Evolutionary conservation across 1,140 invertebrate genomes (phyloP).

Genomic region (Gryllus bimaculatus): DNA sequence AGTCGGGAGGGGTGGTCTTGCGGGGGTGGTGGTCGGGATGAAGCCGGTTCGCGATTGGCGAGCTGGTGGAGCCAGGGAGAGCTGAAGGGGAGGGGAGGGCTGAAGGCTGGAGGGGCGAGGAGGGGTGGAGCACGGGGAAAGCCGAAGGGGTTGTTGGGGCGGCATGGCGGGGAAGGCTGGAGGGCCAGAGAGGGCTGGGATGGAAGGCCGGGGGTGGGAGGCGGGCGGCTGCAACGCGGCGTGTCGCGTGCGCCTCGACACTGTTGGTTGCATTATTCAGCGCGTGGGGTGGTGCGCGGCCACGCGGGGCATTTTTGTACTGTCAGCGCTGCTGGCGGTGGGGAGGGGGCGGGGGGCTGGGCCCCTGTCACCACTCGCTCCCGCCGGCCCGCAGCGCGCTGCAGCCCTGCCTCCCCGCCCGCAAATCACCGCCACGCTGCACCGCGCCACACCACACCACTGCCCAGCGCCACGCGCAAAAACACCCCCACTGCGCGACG

Average conservation of each 20-base stretch:
- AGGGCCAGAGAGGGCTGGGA: background rate
- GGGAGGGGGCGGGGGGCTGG: too few species aligned
- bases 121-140: background rate
- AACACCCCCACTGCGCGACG: too few species aligned
- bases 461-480: too few species aligned
- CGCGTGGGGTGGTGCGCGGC: background rate
- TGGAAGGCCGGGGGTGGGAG: too few species aligned
- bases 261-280: constrained; percentile 4
- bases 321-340: background rate
- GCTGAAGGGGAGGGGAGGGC: background rate
- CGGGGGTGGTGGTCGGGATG: too few species aligned
- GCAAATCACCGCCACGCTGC: too few species aligned
- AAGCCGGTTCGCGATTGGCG: too few species aligned
- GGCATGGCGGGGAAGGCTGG: background rate
- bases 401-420: background rate
- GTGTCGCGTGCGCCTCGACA: background rate
- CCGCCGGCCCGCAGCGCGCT: background rate
- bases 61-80: too few species aligned
- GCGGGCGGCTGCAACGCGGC: background rate
- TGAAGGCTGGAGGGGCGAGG: background rate
- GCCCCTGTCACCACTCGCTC: background rate
- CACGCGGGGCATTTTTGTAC: background rate
- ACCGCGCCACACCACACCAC: too few species aligned
- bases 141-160: too few species aligned
- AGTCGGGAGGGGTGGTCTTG: too few species aligned